Evolutionary conservation across 1,140 invertebrate genomes (phyloP).

Genomic region (Drosophila chauvacae): DNA sequence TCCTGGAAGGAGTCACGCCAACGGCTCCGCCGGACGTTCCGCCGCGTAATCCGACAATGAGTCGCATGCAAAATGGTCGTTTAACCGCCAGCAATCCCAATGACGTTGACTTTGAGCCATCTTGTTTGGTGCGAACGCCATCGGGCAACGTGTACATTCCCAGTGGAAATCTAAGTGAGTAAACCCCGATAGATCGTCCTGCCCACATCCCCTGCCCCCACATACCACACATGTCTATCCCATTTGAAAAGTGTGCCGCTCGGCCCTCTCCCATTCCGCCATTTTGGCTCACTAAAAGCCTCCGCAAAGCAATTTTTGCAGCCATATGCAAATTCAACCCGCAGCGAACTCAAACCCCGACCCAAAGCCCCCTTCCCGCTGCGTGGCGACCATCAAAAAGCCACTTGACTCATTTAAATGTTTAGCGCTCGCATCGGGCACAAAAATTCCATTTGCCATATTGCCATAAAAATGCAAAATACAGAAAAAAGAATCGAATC

Average conservation of each 20-base stretch:
- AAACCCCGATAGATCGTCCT: conserved; percentile 24
- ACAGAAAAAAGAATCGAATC: conserved; percentile 28
- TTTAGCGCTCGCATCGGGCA: conserved; percentile 59
- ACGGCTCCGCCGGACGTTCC: conserved; percentile 93
- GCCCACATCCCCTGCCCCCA: neutral
- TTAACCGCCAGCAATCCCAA: conserved; percentile 88
- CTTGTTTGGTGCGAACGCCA: conserved; percentile 94
- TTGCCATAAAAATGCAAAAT: conserved; percentile 79
- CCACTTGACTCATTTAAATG: conserved; percentile 76
- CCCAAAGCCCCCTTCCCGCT: neutral
- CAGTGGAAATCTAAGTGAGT: conserved; percentile 89
- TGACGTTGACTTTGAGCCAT: conserved; percentile 94
- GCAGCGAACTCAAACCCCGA: conserved; percentile 9
- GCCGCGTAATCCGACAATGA: conserved; percentile 94
- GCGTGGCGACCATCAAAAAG: conserved; percentile 54
- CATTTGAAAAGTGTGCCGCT: conserved; percentile 28
- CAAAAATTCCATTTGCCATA: conserved; percentile 77
- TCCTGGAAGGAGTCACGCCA: conserved; percentile 91
- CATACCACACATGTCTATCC: conserved; percentile 16
- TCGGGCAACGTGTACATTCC: conserved; percentile 97
- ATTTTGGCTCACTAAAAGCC: conserved; percentile 27
- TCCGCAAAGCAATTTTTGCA: conserved; percentile 36
- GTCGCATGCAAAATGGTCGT: conserved; percentile 91
- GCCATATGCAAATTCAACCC: conserved; percentile 67
- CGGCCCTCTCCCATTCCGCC: neutral